These are phyloP conservation scores for Rhizoglyphus robini DNA, from an alignment of 1,140 invertebrate species.

Conservation along the genomic window DNA sequence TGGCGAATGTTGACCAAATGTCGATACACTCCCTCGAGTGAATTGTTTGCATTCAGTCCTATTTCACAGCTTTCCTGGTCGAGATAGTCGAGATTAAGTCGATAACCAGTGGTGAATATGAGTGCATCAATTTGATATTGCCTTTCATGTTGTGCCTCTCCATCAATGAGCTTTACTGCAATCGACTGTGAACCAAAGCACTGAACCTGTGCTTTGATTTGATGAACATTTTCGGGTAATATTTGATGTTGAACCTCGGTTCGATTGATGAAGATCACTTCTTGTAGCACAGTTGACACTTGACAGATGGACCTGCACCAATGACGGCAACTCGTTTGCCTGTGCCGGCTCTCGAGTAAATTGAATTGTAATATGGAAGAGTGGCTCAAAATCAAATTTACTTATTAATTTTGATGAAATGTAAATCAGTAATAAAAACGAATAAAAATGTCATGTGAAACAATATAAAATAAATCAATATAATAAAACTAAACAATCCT, in stretches of 20 bases:
- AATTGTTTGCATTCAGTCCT: slow-evolving; percentile 53
- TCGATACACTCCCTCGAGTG: slow-evolving; percentile 68
- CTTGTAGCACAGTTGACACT: slow-evolving; percentile 47
- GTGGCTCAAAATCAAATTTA: not conserved
- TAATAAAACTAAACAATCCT: not conserved
- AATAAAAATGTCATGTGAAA: not conserved
- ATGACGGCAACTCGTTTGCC: slow-evolving; percentile 55
- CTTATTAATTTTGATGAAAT: not conserved
- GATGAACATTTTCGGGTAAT: slow-evolving; percentile 20
- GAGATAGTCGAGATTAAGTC: slow-evolving; percentile 34
- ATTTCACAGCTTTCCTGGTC: slow-evolving; percentile 24
- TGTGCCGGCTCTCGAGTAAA: slow-evolving; percentile 42
- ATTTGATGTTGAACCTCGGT: not conserved
- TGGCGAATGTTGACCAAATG: slow-evolving; percentile 63
- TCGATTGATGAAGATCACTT: slow-evolving; percentile 25
- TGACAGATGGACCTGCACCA: slow-evolving; percentile 70
- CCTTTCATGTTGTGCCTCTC: too few relatives aligned
- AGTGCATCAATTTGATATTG: slow-evolving; percentile 31
- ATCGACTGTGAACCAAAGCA: not conserved
- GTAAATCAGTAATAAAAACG: not conserved
- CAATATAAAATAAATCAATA: not conserved
- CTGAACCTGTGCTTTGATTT: slow-evolving; percentile 21
- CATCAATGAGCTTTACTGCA: too few relatives aligned
- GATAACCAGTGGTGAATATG: slow-evolving; percentile 38
- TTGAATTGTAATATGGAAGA: not conserved